Percentiles rank a stretch among this genome's conserved stretches.
These are phyloP conservation scores for Caenorhabditis afra DNA, from an alignment of 2,888 invertebrate species.

Conservation along the genomic window DNA sequence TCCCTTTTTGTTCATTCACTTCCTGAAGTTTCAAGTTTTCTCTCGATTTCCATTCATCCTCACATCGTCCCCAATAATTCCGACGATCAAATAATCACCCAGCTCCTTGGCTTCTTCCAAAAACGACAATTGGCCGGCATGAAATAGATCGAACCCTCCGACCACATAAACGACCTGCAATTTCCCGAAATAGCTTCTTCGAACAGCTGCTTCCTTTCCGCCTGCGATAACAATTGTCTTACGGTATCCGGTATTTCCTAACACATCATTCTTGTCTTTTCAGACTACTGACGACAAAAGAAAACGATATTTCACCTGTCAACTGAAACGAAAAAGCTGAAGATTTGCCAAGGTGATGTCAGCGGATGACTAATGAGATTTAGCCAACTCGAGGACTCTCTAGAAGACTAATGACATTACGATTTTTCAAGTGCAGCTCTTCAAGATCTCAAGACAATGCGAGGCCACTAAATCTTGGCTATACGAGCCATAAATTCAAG, in stretches of 20 bases:
- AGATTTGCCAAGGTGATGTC: background rate
- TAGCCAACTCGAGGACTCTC: too few relatives aligned
- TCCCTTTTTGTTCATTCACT: slow-evolving; percentile 82
- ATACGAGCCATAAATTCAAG: slow-evolving; percentile 32
- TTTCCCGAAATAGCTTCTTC: background rate
- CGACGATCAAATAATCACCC: slow-evolving; percentile 94
- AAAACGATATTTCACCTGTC: slow-evolving; percentile 31
- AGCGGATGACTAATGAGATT: background rate
- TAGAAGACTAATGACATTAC: slow-evolving; percentile 8
- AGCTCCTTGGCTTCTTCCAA: slow-evolving; percentile 90
- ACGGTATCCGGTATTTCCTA: slow-evolving; percentile 11
- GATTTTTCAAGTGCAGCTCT: too few relatives aligned
- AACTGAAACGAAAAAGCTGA: too few relatives aligned
- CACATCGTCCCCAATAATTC: slow-evolving; percentile 83
- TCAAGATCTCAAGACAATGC: too few relatives aligned
- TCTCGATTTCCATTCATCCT: background rate
- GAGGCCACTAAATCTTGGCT: slow-evolving; percentile 12
- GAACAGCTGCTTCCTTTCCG: background rate
- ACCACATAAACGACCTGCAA: slow-evolving; percentile 90
- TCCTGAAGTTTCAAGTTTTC: slow-evolving; percentile 45
- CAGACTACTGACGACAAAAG: background rate
- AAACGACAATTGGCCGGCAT: slow-evolving; percentile 97
- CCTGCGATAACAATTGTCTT: slow-evolving; percentile 24
- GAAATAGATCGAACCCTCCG: slow-evolving; percentile 97
- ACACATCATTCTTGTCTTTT: background rate